Evolutionary conservation across 2,888 invertebrate species (phyloP), one percentile per base, ranked within the genome.

Genomic region (Rhimphoctona megacephalus): DNA sequence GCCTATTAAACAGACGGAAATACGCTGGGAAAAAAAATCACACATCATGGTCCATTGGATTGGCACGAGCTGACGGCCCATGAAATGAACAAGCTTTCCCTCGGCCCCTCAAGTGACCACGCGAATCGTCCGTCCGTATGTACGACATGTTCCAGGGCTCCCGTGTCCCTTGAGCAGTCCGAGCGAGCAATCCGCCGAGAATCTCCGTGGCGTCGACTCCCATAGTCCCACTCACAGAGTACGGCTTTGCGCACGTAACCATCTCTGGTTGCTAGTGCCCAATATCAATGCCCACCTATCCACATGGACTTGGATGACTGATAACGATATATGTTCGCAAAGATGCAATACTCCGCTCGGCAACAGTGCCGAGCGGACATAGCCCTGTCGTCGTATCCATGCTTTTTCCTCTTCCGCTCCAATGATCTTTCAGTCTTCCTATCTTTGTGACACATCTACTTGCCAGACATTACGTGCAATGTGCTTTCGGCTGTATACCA

Each of bases 11-110:
- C 91, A 92, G 91, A 93, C 90, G 91, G 91, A 92, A 92, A 92
- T 92, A 92, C 90, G 86, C 0, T 89, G 90, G 90, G 90, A 91
- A 69, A 76, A 87, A 92, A 92, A 93, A 91, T 92, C 92, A 91
- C 92, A 91, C 90, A 88, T 90, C 89, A 90, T 90, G 90, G 90
- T 91, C 91, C 91, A 91, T 91, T 91, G 91, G 90, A 92, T 91
- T 92, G 93, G 93, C 92, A 89, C 91, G 92, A 94, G 83, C 90
- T 91, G 94, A 92, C 94, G 93, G 93, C 90, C 93, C 94, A 93
- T 94, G 94, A 94, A 94, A 94, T 94, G 93, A 93, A 93, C 93
- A 91, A 87, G 90, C 91, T 90, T 90, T 90, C 91, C 91, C 88
- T 90, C 49, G 81, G 61, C 81, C 86, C 73, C 81, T 74, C 78